phyloP scores from a whole-genome alignment of 2,888 invertebrate genomes.

The Apamea sordens region DNA sequence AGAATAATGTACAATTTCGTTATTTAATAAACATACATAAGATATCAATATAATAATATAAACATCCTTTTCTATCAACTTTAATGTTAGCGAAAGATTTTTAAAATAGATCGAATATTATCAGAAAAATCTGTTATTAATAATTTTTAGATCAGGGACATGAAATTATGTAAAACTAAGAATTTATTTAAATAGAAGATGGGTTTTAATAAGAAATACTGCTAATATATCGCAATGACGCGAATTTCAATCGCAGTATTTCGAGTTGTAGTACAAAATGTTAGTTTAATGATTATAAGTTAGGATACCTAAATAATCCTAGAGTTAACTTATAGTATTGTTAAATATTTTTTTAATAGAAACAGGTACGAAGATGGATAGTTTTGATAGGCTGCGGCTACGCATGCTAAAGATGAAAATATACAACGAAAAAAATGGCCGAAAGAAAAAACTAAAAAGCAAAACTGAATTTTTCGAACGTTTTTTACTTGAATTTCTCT shows the following conservation, averaged over 20 bases:
- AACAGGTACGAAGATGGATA: slow-evolving; percentile 69
- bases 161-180: slow-evolving; percentile 15
- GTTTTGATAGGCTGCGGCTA: slow-evolving; percentile 28
- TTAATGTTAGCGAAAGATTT: slow-evolving; percentile 23
- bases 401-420: slow-evolving; percentile 6
- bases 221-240: slow-evolving; percentile 26
- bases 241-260: slow-evolving; percentile 42
- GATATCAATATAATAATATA: slow-evolving; percentile 23
- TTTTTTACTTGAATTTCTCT: not conserved
- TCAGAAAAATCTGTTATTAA: not conserved
- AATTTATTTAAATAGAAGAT: slow-evolving; percentile 3
- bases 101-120: slow-evolving; percentile 9
- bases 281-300: slow-evolving; percentile 51
- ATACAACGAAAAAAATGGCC: slow-evolving; percentile 11
- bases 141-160: slow-evolving; percentile 14
- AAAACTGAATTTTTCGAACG: not conserved
- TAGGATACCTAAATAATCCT: slow-evolving; percentile 42
- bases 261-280: slow-evolving; percentile 37
- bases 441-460: not conserved
- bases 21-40: slow-evolving; percentile 20
- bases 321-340: slow-evolving; percentile 41
- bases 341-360: slow-evolving; percentile 58
- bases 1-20: slow-evolving; percentile 49
- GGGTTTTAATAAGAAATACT: slow-evolving; percentile 30
- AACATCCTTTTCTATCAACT: slow-evolving; percentile 67